Conservation (phyloP, 53 echinoderm and acorn worm genomes). For the Holothuria scabra region DNA sequence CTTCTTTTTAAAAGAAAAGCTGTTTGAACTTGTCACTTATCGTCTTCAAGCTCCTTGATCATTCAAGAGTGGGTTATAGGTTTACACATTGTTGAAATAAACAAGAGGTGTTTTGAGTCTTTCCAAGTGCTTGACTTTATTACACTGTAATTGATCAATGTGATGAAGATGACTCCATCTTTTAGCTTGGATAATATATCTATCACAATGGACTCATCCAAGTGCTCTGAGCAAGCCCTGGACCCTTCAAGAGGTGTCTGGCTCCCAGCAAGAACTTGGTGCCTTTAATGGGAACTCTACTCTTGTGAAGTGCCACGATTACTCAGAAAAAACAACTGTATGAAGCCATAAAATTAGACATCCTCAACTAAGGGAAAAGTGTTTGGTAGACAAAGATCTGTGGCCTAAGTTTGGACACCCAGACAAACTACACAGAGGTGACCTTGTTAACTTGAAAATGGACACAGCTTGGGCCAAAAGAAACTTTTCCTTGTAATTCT, state of each 20-base stretch:
- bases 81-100: too few relatives aligned
- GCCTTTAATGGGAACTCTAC: not conserved
- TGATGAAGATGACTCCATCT: too few relatives aligned
- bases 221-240: too few relatives aligned
- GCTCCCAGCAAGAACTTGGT: not conserved
- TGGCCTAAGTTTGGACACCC: conserved; percentile 5
- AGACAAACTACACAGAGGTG: not conserved
- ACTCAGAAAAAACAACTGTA: not conserved
- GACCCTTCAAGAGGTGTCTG: not conserved
- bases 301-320: not conserved
- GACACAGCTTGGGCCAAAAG: not conserved
- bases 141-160: too few relatives aligned
- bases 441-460: not conserved
- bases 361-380: not conserved
- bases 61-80: too few relatives aligned
- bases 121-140: too few relatives aligned
- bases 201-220: too few relatives aligned
- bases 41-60: too few relatives aligned
- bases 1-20: too few relatives aligned
- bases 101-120: too few relatives aligned
- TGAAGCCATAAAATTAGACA: not conserved
- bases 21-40: too few relatives aligned
- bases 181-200: too few relatives aligned
- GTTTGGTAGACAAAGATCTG: not conserved
- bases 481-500: not conserved